Conservation (phyloP, 1,140 invertebrate genomes). For the Papilio machaon region DNA sequence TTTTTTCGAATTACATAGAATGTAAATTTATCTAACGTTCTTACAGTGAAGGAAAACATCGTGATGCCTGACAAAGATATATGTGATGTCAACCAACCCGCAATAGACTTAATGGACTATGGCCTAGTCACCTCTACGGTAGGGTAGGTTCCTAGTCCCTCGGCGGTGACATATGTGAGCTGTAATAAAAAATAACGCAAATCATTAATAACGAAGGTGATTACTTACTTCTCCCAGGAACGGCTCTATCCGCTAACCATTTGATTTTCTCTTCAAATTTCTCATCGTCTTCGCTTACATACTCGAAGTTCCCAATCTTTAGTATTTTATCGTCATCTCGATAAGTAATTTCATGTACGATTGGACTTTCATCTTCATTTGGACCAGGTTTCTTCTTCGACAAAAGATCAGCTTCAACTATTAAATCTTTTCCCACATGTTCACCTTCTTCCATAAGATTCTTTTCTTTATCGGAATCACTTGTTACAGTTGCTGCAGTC, state of each 20-base stretch:
- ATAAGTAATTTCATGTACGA: not conserved
- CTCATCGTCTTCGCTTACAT: constrained; percentile 4
- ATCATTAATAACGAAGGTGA: not conserved
- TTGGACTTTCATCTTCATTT: not conserved
- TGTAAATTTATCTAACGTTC: no score
- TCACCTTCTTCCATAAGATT: not conserved
- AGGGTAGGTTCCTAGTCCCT: no score
- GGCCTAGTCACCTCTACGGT: no score
- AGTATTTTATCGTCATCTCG: constrained; percentile 2
- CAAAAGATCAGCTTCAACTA: not conserved
- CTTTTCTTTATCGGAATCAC: not conserved
- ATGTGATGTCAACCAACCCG: no score
- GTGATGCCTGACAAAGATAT: no score
- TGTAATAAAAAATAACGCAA: not conserved
- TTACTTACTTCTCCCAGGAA: constrained; percentile 16
- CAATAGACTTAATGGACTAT: no score
- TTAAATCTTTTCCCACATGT: not conserved
- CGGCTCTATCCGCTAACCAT: constrained; percentile 18
- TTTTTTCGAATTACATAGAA: no score
- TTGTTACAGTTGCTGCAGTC: not conserved
- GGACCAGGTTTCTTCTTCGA: not conserved
- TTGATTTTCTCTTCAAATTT: constrained; percentile 17
- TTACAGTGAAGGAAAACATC: no score
- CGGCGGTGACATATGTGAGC: no score
- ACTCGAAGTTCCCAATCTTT: constrained; percentile 8